phyloP scores from a whole-genome alignment of 2,888 invertebrate genomes.

The Lasioglossum pauxillum region DNA sequence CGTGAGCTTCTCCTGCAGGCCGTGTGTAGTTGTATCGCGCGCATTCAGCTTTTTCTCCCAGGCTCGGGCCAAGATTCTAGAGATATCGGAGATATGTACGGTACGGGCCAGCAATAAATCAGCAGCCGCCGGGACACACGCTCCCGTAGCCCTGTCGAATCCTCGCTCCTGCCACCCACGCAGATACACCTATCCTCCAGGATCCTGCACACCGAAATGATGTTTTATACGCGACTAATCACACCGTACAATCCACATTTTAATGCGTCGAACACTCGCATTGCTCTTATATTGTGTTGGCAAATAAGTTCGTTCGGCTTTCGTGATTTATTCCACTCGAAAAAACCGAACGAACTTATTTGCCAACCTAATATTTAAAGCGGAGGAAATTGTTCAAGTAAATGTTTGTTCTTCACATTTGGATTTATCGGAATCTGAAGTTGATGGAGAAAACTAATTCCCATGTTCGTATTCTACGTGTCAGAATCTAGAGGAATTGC shows the following conservation, averaged over 20 bases:
- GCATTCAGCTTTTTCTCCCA: slow-evolving; percentile 72
- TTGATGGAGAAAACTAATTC: no score
- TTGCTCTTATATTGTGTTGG: background rate
- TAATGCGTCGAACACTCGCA: no score
- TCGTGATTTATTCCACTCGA: no score
- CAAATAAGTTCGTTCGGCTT: no score
- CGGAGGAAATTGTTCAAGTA: background rate
- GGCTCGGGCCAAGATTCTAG: slow-evolving; percentile 68
- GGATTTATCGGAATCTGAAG: no score
- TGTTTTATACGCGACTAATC: background rate
- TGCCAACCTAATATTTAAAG: no score
- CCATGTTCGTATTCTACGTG: no score
- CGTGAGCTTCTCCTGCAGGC: slow-evolving; percentile 60
- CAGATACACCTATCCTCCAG: background rate
- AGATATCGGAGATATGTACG: slow-evolving; percentile 67
- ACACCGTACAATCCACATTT: background rate
- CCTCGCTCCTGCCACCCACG: background rate
- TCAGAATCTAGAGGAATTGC: no score
- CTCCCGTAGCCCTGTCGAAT: slow-evolving; percentile 23
- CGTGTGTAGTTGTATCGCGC: slow-evolving; percentile 64
- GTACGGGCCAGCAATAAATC: slow-evolving; percentile 73
- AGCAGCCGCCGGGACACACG: slow-evolving; percentile 49
- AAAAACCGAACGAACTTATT: no score
- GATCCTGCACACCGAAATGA: background rate
- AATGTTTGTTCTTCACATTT: no score